These are phyloP conservation scores for Neolamprologus brichardi DNA, from an alignment of 2,113 vertebrate species.

Conservation along the genomic window DNA sequence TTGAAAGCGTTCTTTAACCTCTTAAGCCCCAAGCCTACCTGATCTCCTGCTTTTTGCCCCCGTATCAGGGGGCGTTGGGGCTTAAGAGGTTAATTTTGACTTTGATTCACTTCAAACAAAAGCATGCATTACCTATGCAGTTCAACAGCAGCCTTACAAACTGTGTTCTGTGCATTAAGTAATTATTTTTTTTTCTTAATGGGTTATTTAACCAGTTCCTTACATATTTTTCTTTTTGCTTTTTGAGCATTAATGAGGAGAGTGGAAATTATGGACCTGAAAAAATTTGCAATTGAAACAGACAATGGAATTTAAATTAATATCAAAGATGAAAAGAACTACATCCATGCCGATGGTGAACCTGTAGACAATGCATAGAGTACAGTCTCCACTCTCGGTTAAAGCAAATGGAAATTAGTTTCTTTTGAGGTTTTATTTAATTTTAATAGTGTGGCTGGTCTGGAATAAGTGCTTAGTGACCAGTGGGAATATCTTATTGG, in stretches of 20 bases:
- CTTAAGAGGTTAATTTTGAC: no score
- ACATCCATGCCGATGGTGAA: background rate
- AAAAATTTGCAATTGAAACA: background rate
- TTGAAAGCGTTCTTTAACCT: background rate
- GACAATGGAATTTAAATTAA: constrained; percentile 28
- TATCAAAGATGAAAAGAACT: constrained; percentile 19
- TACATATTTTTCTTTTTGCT: background rate
- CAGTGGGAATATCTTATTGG: background rate
- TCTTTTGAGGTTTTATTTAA: constrained; percentile 6
- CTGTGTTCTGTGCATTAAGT: background rate
- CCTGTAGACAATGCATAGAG: background rate
- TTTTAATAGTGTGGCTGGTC: background rate
- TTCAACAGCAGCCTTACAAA: background rate
- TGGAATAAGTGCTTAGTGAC: background rate
- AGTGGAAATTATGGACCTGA: background rate
- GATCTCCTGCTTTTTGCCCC: no score
- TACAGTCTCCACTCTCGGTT: background rate
- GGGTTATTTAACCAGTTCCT: background rate
- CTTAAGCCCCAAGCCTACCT: no score
- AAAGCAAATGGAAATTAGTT: constrained; percentile 20
- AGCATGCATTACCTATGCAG: background rate
- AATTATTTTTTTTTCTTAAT: background rate
- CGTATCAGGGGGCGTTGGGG: no score
- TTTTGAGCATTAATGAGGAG: background rate
- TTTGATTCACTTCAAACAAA: background rate